Conservation (phyloP, 2,113 vertebrate species). For the Tylochromis polylepis region DNA sequence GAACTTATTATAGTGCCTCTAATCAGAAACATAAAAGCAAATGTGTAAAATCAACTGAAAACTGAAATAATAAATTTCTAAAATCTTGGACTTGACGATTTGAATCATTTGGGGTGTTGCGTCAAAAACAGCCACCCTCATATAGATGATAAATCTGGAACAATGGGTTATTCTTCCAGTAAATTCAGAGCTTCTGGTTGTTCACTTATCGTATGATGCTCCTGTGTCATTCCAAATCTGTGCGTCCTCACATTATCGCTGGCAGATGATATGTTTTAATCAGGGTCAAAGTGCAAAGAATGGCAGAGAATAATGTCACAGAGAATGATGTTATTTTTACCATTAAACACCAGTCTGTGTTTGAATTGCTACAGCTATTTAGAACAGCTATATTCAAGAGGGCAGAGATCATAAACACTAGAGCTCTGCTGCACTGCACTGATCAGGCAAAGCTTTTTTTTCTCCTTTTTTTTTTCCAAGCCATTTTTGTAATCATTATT, state of each 20-base stretch:
- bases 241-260: background rate
- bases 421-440: background rate
- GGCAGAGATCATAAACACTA: background rate
- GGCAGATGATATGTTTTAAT: background rate
- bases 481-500: background rate
- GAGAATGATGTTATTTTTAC: background rate
- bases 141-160: background rate
- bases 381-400: background rate
- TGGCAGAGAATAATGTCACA: background rate
- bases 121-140: background rate
- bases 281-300: background rate
- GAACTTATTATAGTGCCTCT: background rate
- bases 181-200: background rate
- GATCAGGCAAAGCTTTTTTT: background rate
- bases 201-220: conserved; percentile 15
- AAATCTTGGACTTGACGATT: background rate
- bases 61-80: background rate
- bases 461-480: background rate
- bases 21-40: background rate
- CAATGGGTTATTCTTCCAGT: background rate
- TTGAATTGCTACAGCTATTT: background rate
- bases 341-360: background rate
- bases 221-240: background rate
- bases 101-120: background rate
- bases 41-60: background rate